Evolutionary conservation across 2,888 invertebrate species (phyloP), one percentile per base, ranked within the genome.

Genomic region (Plemyria rubiginata): DNA sequence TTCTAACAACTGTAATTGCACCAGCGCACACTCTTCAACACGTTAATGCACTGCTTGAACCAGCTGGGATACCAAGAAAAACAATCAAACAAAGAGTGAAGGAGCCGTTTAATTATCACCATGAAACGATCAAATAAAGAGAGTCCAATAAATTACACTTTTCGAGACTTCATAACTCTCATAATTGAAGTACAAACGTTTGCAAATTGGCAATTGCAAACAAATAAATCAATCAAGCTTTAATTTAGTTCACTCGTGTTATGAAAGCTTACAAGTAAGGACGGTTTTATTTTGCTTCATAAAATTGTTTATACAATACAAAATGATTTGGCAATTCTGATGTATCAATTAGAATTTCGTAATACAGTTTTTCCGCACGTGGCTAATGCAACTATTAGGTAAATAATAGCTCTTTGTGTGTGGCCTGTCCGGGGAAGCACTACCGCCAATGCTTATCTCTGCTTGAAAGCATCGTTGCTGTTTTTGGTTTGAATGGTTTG

Each of bases 111-210:
- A 2, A 29, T 29, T 6, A 43, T 0, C 13, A 43, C 53, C 29
- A 13, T 43, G 29, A 29, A 11, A 22, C 22, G 11, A 15, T 54
- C 61, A 68, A 75, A 78, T 75, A 71, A 79, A 80, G 71, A 58
- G 71, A 71, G 70, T 66, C 65, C 63, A 67, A 78, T 74, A 77
- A 82, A 78, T 81, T 70, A 77, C 66, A 52, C 76, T 75, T 74
- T 74, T 76, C 65, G 64, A 80, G 68, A 78, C 76, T 78, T 82
- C 80, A 84, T 82, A 85, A 83, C 78, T 81, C 74, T 70, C 70
- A 79, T 84, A 83, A 85, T 84, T 82, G 79, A 78, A 79, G 80
- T 76, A 77, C 79, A 82, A 85, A 81, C 75, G 82, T 80, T 84
- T 79, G 76, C 83, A 84, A 85, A 86, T 85, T 86, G 81, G 74